Evolutionary conservation across 2,888 invertebrate genomes (phyloP).

Genomic region (Apomyelois bistriatella): DNA sequence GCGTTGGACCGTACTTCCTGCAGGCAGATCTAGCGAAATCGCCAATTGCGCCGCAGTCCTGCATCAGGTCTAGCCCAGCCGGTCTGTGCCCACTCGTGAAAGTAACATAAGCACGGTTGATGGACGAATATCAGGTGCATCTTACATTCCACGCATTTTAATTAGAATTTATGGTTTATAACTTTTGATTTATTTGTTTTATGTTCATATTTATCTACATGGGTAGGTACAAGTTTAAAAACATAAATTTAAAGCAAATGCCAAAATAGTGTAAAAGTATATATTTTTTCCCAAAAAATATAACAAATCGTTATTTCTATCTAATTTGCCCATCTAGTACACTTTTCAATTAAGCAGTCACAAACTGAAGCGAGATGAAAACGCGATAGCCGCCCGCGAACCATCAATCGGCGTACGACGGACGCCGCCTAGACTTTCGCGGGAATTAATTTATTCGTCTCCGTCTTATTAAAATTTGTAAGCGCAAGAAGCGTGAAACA

Average conservation of each 20-base stretch:
- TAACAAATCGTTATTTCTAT: too few relatives aligned
- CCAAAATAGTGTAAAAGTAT: too few relatives aligned
- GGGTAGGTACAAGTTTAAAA: too few relatives aligned
- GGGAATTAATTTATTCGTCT: conserved; percentile 68
- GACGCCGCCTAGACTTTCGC: conserved; percentile 67
- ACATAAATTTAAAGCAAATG: too few relatives aligned
- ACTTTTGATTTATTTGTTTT: neutral
- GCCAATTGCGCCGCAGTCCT: conserved; percentile 16
- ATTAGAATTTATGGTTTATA: conserved; percentile 14
- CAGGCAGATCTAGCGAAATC: conserved; percentile 31
- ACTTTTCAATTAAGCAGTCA: conserved; percentile 42
- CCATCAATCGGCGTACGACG: conserved; percentile 46
- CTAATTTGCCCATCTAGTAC: too few relatives aligned
- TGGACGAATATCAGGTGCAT: conserved; percentile 66
- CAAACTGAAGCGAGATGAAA: conserved; percentile 60
- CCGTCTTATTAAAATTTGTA: conserved; percentile 70
- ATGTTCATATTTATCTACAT: neutral
- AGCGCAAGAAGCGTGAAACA: conserved; percentile 74
- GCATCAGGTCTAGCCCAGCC: conserved; percentile 18
- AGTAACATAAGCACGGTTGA: conserved; percentile 52
- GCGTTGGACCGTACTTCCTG: conserved; percentile 68
- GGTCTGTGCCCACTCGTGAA: conserved; percentile 26
- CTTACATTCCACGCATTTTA: conserved; percentile 29
- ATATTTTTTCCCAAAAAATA: too few relatives aligned
- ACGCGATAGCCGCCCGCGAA: conserved; percentile 54